These are phyloP conservation scores for Marmota monax DNA, from an alignment of 2,113 vertebrate genomes.

Conservation along the genomic window DNA sequence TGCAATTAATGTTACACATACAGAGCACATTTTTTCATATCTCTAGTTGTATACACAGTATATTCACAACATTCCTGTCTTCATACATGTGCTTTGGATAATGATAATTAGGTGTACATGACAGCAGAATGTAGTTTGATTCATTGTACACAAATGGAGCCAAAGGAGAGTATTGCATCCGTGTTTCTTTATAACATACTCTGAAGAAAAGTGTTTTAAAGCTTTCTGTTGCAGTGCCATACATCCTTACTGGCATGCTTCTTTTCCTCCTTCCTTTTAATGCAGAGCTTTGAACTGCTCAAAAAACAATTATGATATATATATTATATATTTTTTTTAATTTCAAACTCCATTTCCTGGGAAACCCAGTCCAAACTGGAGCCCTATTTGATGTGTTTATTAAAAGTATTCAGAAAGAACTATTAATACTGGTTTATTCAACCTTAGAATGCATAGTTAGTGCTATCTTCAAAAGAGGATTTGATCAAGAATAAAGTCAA, in stretches of 20 bases:
- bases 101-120: too few relatives aligned
- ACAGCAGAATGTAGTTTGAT: too few relatives aligned
- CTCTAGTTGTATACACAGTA: too few relatives aligned
- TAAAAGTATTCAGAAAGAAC: neutral
- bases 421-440: neutral
- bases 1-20: too few relatives aligned
- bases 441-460: neutral
- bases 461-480: neutral
- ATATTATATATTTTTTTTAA: too few relatives aligned
- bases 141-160: too few relatives aligned
- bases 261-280: neutral
- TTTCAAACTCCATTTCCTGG: neutral
- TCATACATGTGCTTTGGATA: too few relatives aligned
- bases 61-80: too few relatives aligned
- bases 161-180: neutral
- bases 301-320: too few relatives aligned
- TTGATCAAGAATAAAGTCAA: neutral
- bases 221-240: neutral
- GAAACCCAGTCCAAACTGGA: neutral
- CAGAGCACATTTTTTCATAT: too few relatives aligned
- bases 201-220: neutral
- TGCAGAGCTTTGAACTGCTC: neutral
- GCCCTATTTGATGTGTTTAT: neutral
- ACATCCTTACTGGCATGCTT: neutral
- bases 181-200: neutral